Evolutionary conservation across 2,797 vertebrate species (phyloP).

Genomic region (Hypotaenidia okinawae): DNA sequence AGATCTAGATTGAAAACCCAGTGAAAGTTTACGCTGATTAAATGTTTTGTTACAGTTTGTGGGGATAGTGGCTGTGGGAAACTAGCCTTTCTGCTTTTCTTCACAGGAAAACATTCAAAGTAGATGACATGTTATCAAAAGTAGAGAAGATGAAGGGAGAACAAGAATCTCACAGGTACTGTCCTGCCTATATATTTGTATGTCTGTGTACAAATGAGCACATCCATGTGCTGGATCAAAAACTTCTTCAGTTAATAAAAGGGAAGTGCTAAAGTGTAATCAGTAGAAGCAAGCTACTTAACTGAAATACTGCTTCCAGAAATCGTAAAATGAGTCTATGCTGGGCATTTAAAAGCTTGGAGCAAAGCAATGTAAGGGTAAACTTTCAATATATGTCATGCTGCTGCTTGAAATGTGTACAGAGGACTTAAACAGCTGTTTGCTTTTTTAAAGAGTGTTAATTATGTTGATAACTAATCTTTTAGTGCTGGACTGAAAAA

Average conservation of each 20-base stretch:
- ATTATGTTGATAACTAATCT: background rate
- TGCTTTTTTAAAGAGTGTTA: background rate
- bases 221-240: background rate
- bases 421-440: background rate
- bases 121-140: constrained; percentile 94
- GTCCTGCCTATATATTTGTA: background rate
- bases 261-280: background rate
- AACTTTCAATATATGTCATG: background rate
- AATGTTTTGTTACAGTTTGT: background rate
- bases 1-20: background rate
- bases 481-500: background rate
- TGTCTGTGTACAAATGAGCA: background rate
- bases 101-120: constrained; percentile 94
- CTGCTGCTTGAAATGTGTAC: background rate
- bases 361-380: background rate
- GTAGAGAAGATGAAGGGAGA: constrained; percentile 97
- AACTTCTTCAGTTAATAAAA: background rate
- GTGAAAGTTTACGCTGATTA: background rate
- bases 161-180: constrained; percentile 96
- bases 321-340: background rate
- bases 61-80: background rate
- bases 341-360: background rate
- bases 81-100: constrained; percentile 33
- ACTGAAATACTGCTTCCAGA: background rate
- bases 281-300: background rate